Percentiles rank a stretch among this genome's conserved stretches.
These are phyloP conservation scores for Drosophila orena DNA, from an alignment of 1,140 invertebrate species.

Conservation along the genomic window DNA sequence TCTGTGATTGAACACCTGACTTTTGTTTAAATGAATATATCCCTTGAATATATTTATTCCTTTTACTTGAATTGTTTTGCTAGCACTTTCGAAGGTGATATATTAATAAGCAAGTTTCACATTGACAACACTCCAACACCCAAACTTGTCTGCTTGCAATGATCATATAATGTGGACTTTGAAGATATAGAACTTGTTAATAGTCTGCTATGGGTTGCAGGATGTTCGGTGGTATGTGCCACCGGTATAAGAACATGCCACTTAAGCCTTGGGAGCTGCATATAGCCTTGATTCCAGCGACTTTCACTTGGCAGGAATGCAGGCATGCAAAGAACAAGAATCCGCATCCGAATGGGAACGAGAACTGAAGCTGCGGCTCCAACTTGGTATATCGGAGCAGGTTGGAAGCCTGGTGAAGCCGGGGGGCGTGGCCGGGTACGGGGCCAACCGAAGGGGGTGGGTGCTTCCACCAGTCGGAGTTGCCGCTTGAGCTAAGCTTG, in stretches of 20 bases:
- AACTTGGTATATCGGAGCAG: constrained; percentile 4
- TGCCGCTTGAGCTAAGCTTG: constrained; percentile 43
- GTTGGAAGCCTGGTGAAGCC: neutral
- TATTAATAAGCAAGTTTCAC: neutral
- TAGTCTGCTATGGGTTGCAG: neutral
- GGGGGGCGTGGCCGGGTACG: constrained; percentile 1
- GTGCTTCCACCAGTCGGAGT: constrained; percentile 28
- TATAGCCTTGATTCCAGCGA: constrained; percentile 56
- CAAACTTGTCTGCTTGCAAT: no score
- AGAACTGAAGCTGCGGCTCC: constrained; percentile 16
- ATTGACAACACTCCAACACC: no score
- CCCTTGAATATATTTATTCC: neutral
- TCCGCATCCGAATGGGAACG: constrained; percentile 28
- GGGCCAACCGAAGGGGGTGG: constrained; percentile 3
- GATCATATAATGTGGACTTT: no score
- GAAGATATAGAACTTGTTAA: no score
- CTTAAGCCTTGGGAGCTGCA: neutral
- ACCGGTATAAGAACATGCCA: neutral
- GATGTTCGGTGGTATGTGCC: neutral
- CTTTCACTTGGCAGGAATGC: constrained; percentile 71
- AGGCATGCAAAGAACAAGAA: constrained; percentile 57
- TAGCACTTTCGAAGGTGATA: neutral
- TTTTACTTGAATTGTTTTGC: neutral
- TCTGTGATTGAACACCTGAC: neutral
- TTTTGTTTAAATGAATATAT: neutral